Evolutionary conservation across 2,888 invertebrate genomes (phyloP).

Genomic region (Rhynchonema sp.): DNA sequence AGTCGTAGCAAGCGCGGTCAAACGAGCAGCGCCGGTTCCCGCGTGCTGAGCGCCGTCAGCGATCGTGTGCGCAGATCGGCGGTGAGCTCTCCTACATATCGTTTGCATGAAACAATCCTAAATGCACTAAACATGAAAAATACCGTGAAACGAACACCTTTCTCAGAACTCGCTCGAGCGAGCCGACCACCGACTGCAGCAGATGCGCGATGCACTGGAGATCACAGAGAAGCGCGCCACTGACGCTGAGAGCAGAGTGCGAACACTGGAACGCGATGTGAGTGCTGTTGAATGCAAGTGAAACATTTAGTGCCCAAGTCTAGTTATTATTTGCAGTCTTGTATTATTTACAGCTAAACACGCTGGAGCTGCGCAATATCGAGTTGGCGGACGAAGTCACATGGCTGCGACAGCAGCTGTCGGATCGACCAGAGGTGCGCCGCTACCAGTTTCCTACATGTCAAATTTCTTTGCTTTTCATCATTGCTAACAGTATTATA

Average conservation of each 20-base stretch:
- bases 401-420: conserved; percentile 3
- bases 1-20: neutral
- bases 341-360: neutral
- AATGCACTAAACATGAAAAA: no score
- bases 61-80: neutral
- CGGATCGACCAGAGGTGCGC: conserved; percentile 4
- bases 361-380: conserved; percentile 3
- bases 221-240: conserved; percentile 1
- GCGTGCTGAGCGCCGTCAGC: neutral
- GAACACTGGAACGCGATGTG: conserved; percentile 5
- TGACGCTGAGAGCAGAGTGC: conserved; percentile 1
- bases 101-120: no score
- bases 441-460: neutral
- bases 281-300: neutral
- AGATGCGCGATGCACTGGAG: neutral
- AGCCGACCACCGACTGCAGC: neutral
- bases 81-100: neutral
- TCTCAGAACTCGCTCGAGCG: no score
- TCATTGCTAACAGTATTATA: no score
- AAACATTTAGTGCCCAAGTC: no score
- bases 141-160: no score
- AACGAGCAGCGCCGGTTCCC: neutral
- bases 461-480: no score
- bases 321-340: no score
- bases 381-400: conserved; percentile 4